Evolutionary conservation across 1,140 invertebrate genomes (phyloP), one percentile per base, ranked within the genome.

Genomic region (Zaprionus taronus): DNA sequence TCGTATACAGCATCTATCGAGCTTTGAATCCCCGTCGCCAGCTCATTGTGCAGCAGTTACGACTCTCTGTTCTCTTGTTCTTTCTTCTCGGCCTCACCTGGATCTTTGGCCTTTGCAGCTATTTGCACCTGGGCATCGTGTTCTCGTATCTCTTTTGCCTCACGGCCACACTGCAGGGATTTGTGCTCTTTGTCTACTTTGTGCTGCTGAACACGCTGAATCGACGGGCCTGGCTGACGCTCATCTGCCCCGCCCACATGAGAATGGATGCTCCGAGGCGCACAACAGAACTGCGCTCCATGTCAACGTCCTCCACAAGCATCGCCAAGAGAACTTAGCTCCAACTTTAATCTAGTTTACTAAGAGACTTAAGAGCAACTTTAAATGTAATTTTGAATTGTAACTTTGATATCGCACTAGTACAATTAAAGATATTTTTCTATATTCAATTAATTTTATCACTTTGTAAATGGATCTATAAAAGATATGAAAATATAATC

Each of bases 131-230:
- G 14, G 83, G 91, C 28, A 81, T 93, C 26, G 66, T 94, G 20
- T 95, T 95, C 89, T 94, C 94, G 1, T 95, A 95, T 81, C 81
- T 96, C 3, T 96, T 95, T 79, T 95, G 95, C 84, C 80, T 95
- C 2, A 95, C 94, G 2, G 94, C 95, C 11, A 94, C 95, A 2
- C 63, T 95, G 24, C 95, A 96, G 91, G 95, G 95, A 5, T 95
- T 95, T 80, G 93, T 95, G 12, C 91, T 95, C 24, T 95, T 95
- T 81, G 80, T 95, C 3, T 95, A 95, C 82, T 96, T 95, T 89
- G 93, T 95, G 17, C 87, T 95, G 2, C 94, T 95, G 68, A 95
- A 95, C 90, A 93, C 94, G 3, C 91, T 92, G 5, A 95, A 95
- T 14, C 93, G 95, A 62, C 85, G 91, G 36, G 85, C 95, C 55